Evolutionary conservation across 2,888 invertebrate species (phyloP), one percentile per base, ranked within the genome.

Genomic region (Andrena haemorrhoa): DNA sequence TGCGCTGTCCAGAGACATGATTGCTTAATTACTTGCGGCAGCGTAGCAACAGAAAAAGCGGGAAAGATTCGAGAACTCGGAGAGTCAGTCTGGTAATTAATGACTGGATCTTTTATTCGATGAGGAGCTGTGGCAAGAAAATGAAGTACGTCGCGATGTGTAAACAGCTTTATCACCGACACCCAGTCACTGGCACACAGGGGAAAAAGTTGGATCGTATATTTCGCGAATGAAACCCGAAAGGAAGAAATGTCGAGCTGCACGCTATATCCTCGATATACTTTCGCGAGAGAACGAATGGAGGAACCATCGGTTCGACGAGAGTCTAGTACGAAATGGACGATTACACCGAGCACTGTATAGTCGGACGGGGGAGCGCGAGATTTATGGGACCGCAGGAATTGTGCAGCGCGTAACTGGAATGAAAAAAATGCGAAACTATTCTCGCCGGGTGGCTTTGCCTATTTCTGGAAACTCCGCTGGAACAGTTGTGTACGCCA

Each of bases 351-450:
- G 84, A 75, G 76, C 64, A 56, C 69, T 70, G 82, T 76, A 80
- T 66, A 83, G 83, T 72, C 73, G 77, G 56, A 53, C 85, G 64
- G 69, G 82, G 23, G 72, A 78, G 70, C 78, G 68, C 65, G 65
- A 88, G 89, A 89, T 88, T 85, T 88, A 89, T 88, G 86, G 82
- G 81, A 82, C 86, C 89, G 83, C 88, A 89, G 88, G 88, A 88
- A 89, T 89, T 89, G 82, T 79, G 86, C 79, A 69, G 75, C 82
- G 79, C 82, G 88, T 82, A 88, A 82, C 85, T 64, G 63, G 77
- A 77, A 80, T 61, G 75, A 82, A 88, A 79, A 80, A 68, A 69
- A 70, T 53, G 64, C 70, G 76, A 73, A 87, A 88, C 84, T 86
- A 87, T 87, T 86, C 83, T 47, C 79, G 72, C 71, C 56, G 61